phyloP scores from a whole-genome alignment of 2,113 vertebrate species.

The Pterocles gutturalis region DNA sequence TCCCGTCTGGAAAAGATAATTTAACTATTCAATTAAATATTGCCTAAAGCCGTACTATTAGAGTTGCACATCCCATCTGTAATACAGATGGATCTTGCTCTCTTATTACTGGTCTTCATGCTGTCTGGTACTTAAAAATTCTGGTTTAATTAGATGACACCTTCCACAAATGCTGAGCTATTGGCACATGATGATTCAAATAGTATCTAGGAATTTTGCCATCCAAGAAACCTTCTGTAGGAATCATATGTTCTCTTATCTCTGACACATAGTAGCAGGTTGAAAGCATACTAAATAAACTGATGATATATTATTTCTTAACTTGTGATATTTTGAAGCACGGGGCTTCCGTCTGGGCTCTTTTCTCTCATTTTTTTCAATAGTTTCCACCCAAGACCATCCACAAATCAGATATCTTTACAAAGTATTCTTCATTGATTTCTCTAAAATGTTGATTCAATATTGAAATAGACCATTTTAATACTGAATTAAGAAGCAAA shows the following conservation, averaged over 20 bases:
- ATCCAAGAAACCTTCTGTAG: constrained; percentile 39
- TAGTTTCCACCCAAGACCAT: not conserved
- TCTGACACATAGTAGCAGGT: not conserved
- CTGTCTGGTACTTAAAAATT: constrained; percentile 59
- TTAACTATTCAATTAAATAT: constrained; percentile 71
- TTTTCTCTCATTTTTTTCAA: not conserved
- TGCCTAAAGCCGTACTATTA: constrained; percentile 50
- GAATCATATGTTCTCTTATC: not conserved
- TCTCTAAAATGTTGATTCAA: constrained; percentile 5
- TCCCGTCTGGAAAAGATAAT: constrained; percentile 57
- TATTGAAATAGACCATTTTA: not conserved
- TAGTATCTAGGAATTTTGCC: constrained; percentile 43
- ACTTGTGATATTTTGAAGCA: not conserved
- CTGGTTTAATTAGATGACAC: constrained; percentile 59
- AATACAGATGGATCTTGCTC: constrained; percentile 51
- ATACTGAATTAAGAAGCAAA: not conserved
- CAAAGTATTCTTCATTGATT: not conserved
- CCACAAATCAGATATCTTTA: not conserved
- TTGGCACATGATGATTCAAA: constrained; percentile 31
- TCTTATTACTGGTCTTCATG: constrained; percentile 49
- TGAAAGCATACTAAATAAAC: not conserved
- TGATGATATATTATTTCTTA: not conserved
- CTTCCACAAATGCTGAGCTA: constrained; percentile 30
- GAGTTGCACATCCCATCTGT: constrained; percentile 43
- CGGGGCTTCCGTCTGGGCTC: not conserved